Conservation (phyloP, 2,797 vertebrate genomes). For the Synanceia verrucosa region DNA sequence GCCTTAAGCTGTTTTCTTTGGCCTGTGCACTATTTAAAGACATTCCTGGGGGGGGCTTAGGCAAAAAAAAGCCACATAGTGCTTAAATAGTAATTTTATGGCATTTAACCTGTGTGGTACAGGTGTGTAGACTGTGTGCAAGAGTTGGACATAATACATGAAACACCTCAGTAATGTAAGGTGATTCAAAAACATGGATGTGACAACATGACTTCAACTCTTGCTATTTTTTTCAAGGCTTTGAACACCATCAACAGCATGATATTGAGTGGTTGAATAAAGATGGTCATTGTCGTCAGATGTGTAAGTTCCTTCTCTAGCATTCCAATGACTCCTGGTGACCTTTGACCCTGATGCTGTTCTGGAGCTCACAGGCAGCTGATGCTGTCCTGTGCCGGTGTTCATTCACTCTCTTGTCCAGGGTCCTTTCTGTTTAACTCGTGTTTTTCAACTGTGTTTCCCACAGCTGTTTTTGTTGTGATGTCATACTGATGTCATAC, state of each 20-base stretch:
- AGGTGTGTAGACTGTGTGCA: background rate
- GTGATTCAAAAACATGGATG: no score
- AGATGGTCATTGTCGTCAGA: background rate
- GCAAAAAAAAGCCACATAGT: slow-evolving; percentile 2
- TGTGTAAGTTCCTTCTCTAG: background rate
- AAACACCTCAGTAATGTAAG: background rate
- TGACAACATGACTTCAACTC: background rate
- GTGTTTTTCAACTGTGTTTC: slow-evolving; percentile 3
- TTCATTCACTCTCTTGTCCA: background rate
- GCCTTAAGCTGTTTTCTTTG: slow-evolving; percentile 35
- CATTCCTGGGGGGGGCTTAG: background rate
- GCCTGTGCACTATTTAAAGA: background rate
- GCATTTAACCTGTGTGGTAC: background rate
- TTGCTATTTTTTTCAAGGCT: background rate
- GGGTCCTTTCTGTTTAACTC: background rate
- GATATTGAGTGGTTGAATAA: background rate
- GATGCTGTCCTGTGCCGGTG: background rate
- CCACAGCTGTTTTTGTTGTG: slow-evolving; percentile 10
- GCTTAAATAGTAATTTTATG: background rate
- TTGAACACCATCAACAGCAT: background rate
- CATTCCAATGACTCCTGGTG: background rate
- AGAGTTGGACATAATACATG: background rate
- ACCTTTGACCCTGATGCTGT: background rate
- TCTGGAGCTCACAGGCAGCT: background rate
- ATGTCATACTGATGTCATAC: slow-evolving; percentile 32